Base-by-base conservation (phyloP, 2,888 invertebrate genomes). In the Machimus rusticus region DNA sequence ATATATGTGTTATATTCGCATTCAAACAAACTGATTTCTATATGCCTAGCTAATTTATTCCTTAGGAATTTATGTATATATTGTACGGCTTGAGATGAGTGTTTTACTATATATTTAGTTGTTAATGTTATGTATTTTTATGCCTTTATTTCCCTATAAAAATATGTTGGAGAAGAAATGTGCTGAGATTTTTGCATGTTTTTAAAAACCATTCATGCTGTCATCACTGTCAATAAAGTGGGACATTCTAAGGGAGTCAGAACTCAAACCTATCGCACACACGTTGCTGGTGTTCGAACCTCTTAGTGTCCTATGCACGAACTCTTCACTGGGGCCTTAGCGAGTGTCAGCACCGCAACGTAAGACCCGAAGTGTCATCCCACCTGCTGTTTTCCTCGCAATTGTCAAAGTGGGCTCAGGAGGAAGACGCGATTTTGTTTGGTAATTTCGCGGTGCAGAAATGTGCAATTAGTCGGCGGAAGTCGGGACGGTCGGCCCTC, bases 351-450 rank as follows among this genome's bases (percentile, higher is more conserved):
- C 5, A 57, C 57, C 57, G 23, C 23, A 9, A 1, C 57, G 8
- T 28, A 43, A 39, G 43, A 43, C 23, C 46, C 85, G 74, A 46
- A 28, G 74, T 85, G 85, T 85, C 74, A 46, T 31, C 74, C 66
- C 66, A 85, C 46, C 43, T 66, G 16, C 8, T 39, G 74, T 74
- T 85, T 66, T 66, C 82, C 82, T 34, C 23, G 28, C 37, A 85
- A 85, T 55, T 86, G 86, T 86, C 76, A 86, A 86, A 84, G 19
- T 34, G 8, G 34, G 37, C 34, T 55, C 28, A 19, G 12, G 12
- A 66, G 37, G 31, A 66, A 57, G 37, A 39, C 66, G 37, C 66
- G 66, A 19, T 66, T 37, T 66, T 84, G 82, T 84, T 66, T 66
- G 12, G 9, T 34, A 84, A 66, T 19, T 84, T 19, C 19, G 34